Conservation (phyloP, 2,113 vertebrate genomes). For the Hyla sarda region DNA sequence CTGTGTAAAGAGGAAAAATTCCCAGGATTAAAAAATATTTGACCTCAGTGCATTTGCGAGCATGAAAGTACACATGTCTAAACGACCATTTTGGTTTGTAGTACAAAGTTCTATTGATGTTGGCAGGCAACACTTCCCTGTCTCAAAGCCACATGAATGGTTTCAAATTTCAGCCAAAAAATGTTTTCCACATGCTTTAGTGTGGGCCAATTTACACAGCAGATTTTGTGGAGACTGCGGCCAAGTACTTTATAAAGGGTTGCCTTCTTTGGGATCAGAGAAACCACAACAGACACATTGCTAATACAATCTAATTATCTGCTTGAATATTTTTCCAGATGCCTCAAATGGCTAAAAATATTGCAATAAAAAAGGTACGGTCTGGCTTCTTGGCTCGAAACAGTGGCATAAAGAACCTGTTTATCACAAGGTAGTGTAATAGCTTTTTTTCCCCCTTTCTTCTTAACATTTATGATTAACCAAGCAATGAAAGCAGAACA, state of each 20-base stretch:
- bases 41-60: slow-evolving; percentile 81
- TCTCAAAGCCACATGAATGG: slow-evolving; percentile 87
- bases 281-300: slow-evolving; percentile 83
- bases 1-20: slow-evolving; percentile 80
- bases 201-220: slow-evolving; percentile 81
- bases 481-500: slow-evolving; percentile 68
- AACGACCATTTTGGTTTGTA: slow-evolving; percentile 85
- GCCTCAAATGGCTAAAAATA: slow-evolving; percentile 82
- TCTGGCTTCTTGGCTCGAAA: slow-evolving; percentile 72
- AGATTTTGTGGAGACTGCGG: slow-evolving; percentile 76
- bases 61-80: slow-evolving; percentile 84
- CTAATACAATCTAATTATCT: slow-evolving; percentile 86
- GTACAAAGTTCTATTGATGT: slow-evolving; percentile 88
- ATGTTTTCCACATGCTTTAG: slow-evolving; percentile 86
- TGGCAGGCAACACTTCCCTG: slow-evolving; percentile 81
- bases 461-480: slow-evolving; percentile 68
- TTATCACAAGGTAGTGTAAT: slow-evolving; percentile 69
- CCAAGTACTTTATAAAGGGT: slow-evolving; percentile 81
- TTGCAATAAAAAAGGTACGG: slow-evolving; percentile 79
- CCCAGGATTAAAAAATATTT: slow-evolving; percentile 86
- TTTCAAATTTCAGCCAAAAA: slow-evolving; percentile 84
- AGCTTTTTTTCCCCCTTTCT: slow-evolving; percentile 66
- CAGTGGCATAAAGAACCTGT: slow-evolving; percentile 77
- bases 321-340: slow-evolving; percentile 85
- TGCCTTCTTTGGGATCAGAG: slow-evolving; percentile 79